Evolutionary conservation across 2,113 vertebrate genomes (phyloP).

Genomic region (Megalops atlanticus): DNA sequence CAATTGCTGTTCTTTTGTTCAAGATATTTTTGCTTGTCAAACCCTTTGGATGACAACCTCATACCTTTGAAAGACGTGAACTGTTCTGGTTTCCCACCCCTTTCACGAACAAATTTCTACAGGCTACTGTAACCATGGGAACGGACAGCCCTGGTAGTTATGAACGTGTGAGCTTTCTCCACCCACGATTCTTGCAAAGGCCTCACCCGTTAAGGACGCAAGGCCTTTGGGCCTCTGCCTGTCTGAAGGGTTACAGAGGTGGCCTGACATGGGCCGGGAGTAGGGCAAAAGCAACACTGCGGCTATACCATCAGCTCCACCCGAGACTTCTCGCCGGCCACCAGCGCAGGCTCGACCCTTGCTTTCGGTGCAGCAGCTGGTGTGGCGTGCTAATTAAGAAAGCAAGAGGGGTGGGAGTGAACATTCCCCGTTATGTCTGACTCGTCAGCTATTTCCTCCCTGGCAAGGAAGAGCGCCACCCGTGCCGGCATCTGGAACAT

Average conservation of each 20-base stretch:
- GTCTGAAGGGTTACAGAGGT: neutral
- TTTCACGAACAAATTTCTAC: too few species aligned
- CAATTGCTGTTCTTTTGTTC: neutral
- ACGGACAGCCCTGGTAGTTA: neutral
- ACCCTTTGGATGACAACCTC: neutral
- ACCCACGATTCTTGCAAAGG: neutral
- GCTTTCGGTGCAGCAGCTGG: neutral
- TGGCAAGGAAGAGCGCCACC: neutral
- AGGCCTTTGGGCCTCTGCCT: neutral
- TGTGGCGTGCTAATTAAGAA: conserved; percentile 12
- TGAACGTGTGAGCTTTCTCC: neutral
- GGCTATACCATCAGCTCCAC: neutral
- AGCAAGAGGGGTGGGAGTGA: neutral
- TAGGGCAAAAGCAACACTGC: neutral
- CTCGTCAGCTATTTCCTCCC: conserved; percentile 27
- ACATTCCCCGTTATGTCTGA: neutral
- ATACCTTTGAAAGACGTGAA: neutral
- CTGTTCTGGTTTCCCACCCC: too few species aligned
- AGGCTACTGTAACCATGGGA: too few species aligned
- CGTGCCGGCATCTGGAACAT: conserved; percentile 16
- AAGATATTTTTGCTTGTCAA: neutral
- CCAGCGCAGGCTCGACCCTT: neutral
- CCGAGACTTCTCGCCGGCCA: neutral
- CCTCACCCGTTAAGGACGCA: neutral
- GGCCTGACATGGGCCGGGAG: neutral